Evolutionary conservation across 2,113 vertebrate species (phyloP), one percentile per base, ranked within the genome.

Genomic region (Dipodomys stephensi): DNA sequence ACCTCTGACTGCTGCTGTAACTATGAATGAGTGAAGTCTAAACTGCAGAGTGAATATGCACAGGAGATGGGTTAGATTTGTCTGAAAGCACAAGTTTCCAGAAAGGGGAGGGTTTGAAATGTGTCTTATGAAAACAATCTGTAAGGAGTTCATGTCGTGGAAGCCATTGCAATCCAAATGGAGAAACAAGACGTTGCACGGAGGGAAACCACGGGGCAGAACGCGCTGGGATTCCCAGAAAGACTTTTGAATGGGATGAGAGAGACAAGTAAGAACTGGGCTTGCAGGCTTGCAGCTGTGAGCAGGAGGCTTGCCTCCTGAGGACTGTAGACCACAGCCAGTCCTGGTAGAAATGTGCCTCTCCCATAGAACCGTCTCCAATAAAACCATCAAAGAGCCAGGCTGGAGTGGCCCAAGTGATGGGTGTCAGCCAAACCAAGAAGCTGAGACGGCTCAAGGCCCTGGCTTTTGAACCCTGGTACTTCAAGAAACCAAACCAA

Each of bases 21-120:
- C 39, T 57, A 28, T 71, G 65, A 39, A 68, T 53, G 90, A 81
- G 15, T 11, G 57, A 83, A 87, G 12, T 87, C 93, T 76, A 91
- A 71, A 64, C 2, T 92, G 57, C 46, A 88, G 12, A 6, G 1
- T 65, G n/a, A 0, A n/a, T 57, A 35, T 23, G 57, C 65, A 87
- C 27, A 73, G 67, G 11, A 65, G 49, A 30, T 12, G 30, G 8
- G 57, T 46, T 44, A 80, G 7, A 44, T 77, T 19, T 72, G 20
- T 19, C 82, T 12, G 69, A 65, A 79, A 62, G 5, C 25, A 32
- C n/a, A 68, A 18, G 82, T 64, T 15, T 27, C 16, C 74, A 60
- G 65, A 35, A 7, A 67, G 4, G 13, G 28, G 7, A 8, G 67
- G 78, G 0, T 9, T 53, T 91, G 67, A 81, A 92, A 60, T 32